Evolutionary conservation across 2,113 vertebrate species (phyloP).

Genomic region (Nesogale talazaci): DNA sequence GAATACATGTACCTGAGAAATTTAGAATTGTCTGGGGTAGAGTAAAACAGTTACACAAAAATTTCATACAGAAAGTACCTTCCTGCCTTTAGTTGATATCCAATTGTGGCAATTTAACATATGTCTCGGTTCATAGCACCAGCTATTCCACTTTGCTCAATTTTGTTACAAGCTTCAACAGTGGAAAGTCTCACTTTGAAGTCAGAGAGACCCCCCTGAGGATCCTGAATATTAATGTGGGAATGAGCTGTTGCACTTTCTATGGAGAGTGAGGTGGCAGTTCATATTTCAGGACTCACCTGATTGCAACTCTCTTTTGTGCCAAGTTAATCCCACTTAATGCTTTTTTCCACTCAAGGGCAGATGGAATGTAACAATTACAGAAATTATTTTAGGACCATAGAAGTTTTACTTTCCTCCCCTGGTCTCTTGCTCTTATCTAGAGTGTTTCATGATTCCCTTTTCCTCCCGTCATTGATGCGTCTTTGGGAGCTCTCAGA

Average conservation of each 20-base stretch:
- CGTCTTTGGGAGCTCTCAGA: background rate
- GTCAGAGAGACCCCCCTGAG: conserved; percentile 22
- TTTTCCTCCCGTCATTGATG: background rate
- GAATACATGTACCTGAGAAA: conserved; percentile 39
- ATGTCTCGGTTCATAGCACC: conserved; percentile 39
- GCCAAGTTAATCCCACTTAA: background rate
- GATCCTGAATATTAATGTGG: conserved; percentile 14
- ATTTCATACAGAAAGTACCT: background rate
- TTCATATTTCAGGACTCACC: background rate
- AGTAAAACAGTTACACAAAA: conserved; percentile 25
- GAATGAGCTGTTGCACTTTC: conserved; percentile 6
- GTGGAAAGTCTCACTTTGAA: conserved; percentile 37
- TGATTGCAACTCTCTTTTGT: background rate
- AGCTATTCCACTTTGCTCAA: conserved; percentile 17
- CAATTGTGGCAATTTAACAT: conserved; percentile 55
- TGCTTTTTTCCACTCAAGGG: background rate
- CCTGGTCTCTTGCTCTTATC: background rate
- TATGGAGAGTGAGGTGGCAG: background rate
- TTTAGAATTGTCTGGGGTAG: conserved; percentile 27
- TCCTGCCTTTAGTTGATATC: background rate
- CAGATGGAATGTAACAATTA: no score
- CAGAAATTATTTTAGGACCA: no score
- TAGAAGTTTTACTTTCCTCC: no score
- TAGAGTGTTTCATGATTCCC: background rate
- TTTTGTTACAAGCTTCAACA: conserved; percentile 47